A percentile compares a stretch with the other conserved stretches of the same genome.
Conservation (phyloP, 2,888 invertebrate genomes). For the Chromoteleia sp. region DNA sequence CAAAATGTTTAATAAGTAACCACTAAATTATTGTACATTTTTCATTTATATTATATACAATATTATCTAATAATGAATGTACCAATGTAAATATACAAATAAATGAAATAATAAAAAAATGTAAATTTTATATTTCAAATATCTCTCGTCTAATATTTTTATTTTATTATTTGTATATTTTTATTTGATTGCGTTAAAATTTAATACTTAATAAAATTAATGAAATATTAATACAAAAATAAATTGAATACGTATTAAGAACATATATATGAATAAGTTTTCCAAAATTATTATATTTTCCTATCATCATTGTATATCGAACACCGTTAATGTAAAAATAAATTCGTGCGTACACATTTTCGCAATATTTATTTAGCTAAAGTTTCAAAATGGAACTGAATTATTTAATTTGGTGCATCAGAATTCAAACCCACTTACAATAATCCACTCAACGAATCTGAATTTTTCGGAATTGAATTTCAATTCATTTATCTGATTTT, state of each 20-base stretch:
- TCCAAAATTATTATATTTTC: too few species aligned
- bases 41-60: conserved; percentile 24
- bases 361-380: not conserved
- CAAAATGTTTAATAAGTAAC: conserved; percentile 22
- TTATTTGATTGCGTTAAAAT: too few species aligned
- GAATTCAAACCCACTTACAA: not conserved
- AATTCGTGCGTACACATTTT: not conserved
- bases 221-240: too few species aligned
- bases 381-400: conserved; percentile 3
- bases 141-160: too few species aligned
- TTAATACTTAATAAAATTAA: too few species aligned
- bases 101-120: conserved; percentile 3
- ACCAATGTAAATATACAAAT: conserved; percentile 44
- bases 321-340: not conserved
- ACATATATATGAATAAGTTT: too few species aligned
- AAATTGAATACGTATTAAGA: too few species aligned
- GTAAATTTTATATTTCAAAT: not conserved
- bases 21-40: conserved; percentile 46
- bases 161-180: too few species aligned
- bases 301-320: too few species aligned
- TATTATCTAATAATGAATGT: conserved; percentile 12
- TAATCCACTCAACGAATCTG: conserved; percentile 1
- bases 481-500: not conserved
- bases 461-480: not conserved
- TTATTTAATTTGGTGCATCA: not conserved